Base-by-base conservation (phyloP, 2,888 invertebrate genomes). In the Athrips mouffetella region DNA sequence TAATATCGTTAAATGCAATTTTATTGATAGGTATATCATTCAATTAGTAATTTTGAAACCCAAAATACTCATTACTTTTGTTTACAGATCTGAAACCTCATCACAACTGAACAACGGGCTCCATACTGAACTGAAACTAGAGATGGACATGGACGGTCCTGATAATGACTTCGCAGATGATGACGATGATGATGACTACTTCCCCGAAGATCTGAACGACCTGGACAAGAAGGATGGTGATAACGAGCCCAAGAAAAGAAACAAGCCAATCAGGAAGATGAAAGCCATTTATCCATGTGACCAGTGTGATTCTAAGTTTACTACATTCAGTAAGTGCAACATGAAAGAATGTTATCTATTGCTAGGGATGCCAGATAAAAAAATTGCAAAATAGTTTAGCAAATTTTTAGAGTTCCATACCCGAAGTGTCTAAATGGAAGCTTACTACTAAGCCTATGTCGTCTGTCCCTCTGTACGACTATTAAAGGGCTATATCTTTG, bases 301-400 rank as follows among this genome's bases (percentile, higher is more conserved):
- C 48, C 78, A 81, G 58, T 87, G 87, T 41, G 73, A 73, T 46
- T 78, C 83, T 33, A 78, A 80, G 60, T 87, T 84, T 57, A 73
- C 78, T 0, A 78, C 82, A 11, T 42, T 76, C 42, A 68, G 86
- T 85, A 49, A 70, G 72, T 65, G 10, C 31, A 31, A n/a, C 3
- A 13, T 10, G 2, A 3, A 13, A 13, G 13, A 31, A 13, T 10
- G 3, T n/a, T n/a, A n/a, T n/a, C n/a, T n/a, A n/a, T n/a, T n/a
- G n/a, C n/a, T n/a, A n/a, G n/a, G n/a, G n/a, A n/a, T n/a, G n/a
- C n/a, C 29, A 6, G 29, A 6, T 29, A 6, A 6, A 6, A n/a
- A n/a, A n/a, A n/a, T n/a, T n/a, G n/a, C n/a, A n/a, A n/a, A n/a
- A n/a, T n/a, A n/a, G n/a, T n/a, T n/a, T n/a, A n/a, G n/a, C n/a